phyloP scores from a whole-genome alignment of 1,140 invertebrate genomes.

The Drosophila funebris region DNA sequence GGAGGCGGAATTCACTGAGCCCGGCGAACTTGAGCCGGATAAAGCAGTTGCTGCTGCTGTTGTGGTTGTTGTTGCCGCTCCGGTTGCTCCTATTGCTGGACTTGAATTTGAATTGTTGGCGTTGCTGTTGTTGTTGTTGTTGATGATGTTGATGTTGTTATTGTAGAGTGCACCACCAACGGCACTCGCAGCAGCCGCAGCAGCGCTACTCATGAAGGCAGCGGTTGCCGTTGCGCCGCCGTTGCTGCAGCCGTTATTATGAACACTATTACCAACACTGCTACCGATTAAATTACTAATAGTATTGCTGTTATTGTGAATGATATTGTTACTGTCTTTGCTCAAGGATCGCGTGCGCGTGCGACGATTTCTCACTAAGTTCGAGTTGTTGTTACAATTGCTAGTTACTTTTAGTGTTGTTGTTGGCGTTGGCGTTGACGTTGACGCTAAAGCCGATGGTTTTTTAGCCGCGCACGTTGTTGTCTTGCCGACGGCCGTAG shows the following conservation, averaged over 20 bases:
- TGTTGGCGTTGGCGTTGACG: conserved; percentile 19
- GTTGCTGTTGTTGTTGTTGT: conserved; percentile 37
- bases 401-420: conserved; percentile 29
- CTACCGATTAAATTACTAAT: conserved; percentile 37
- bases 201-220: conserved; percentile 88
- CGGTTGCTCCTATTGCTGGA: conserved; percentile 12
- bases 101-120: conserved; percentile 13
- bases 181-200: conserved; percentile 83
- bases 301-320: conserved; percentile 18
- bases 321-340: conserved; percentile 51
- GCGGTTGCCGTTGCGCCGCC: conserved; percentile 75
- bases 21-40: conserved; percentile 66
- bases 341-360: conserved; percentile 74
- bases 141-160: conserved; percentile 61
- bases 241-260: conserved; percentile 50
- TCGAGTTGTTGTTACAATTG: conserved; percentile 29
- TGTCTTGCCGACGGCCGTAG: conserved; percentile 82
- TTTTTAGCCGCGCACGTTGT: conserved; percentile 83
- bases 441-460: conserved; percentile 22
- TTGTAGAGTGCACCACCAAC: conserved; percentile 88
- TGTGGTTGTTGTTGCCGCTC: conserved; percentile 31
- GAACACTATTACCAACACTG: conserved; percentile 47
- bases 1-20: conserved; percentile 63
- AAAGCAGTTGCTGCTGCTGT: conserved; percentile 26
- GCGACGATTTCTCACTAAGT: conserved; percentile 64